Conservation (phyloP, 1,140 invertebrate species). For the Spodoptera litura region DNA sequence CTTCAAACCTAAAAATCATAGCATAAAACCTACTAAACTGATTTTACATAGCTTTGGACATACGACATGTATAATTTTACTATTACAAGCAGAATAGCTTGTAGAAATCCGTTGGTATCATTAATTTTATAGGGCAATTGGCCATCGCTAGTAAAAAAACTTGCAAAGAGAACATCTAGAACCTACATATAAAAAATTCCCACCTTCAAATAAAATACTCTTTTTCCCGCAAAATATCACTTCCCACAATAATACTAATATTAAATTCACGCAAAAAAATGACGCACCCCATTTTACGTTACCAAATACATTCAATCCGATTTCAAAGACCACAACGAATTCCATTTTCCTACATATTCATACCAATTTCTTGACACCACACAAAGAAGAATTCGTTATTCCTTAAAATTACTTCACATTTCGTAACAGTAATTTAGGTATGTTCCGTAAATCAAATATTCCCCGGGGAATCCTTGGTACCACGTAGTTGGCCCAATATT, state of each 20-base stretch:
- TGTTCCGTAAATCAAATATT: slow-evolving; percentile 70
- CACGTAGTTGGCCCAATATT: slow-evolving; percentile 52
- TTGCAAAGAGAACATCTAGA: too few relatives aligned
- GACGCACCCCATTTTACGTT: slow-evolving; percentile 7
- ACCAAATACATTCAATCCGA: neutral
- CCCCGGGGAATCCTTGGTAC: slow-evolving; percentile 58
- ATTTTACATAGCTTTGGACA: too few relatives aligned
- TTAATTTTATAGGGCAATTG: too few relatives aligned
- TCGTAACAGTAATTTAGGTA: slow-evolving; percentile 69
- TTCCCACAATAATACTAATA: neutral
- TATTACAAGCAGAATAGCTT: too few relatives aligned
- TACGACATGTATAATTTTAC: too few relatives aligned
- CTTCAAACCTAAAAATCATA: too few relatives aligned
- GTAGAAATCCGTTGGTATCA: too few relatives aligned
- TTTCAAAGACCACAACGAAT: slow-evolving; percentile 23
- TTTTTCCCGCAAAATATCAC: too few relatives aligned
- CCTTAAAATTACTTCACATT: slow-evolving; percentile 56
- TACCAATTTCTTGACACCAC: slow-evolving; percentile 15
- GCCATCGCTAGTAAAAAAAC: too few relatives aligned
- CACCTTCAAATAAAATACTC: too few relatives aligned
- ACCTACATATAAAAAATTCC: too few relatives aligned
- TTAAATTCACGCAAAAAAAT: neutral
- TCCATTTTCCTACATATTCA: slow-evolving; percentile 30
- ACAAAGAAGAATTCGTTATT: slow-evolving; percentile 52
- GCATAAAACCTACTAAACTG: too few relatives aligned